Evolutionary conservation across 2,888 invertebrate species (phyloP), one percentile per base, ranked within the genome.

Genomic region (Drosophila multiciliata): DNA sequence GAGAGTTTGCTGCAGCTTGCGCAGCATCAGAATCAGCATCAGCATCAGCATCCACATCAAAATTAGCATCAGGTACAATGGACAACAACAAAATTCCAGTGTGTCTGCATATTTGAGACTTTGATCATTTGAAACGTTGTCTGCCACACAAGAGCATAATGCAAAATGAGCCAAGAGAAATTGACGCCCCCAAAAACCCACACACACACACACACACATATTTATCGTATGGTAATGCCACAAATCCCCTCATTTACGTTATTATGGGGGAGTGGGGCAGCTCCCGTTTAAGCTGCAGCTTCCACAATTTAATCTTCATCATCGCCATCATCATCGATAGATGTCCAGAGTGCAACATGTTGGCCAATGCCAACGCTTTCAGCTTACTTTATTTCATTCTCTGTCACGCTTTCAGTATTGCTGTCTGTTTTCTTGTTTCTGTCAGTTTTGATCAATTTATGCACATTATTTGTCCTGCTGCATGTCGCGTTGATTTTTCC

Each of bases 31-130:
- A 35, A 38, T 35, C 32, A 45, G 48, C 59, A 58, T 33, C 32
- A 53, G 36, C 66, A 61, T 63, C 32, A 48, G 11, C 38, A 38
- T 35, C 32, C 15, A 15, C 45, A 45, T 23, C 15, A 50, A 50
- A 60, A 62, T 38, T 38, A 52, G 40, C 68, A 63, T 64, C 62
- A 66, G 54, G 20, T 59, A 42, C 50, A 33, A n/a, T 40, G 55
- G 20, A 59, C 53, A 73, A 59, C 57, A 75, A 55, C 69, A 66
- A 75, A 80, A 85, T 88, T 78, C 83, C 83, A 62, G 71, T 66
- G 67, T 86, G 86, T 87, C 86, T 90, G 89, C 90, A 86, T 89
- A 89, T 88, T 90, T 63, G 71, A 87, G 90, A 79, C 89, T 86
- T 90, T 87, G 86, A 86, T 88, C 86, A 80, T 82, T 79, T 74